Evolutionary conservation across 2,888 invertebrate genomes (phyloP), one percentile per base, ranked within the genome.

Genomic region (Mesorhabditis spiculigera): DNA sequence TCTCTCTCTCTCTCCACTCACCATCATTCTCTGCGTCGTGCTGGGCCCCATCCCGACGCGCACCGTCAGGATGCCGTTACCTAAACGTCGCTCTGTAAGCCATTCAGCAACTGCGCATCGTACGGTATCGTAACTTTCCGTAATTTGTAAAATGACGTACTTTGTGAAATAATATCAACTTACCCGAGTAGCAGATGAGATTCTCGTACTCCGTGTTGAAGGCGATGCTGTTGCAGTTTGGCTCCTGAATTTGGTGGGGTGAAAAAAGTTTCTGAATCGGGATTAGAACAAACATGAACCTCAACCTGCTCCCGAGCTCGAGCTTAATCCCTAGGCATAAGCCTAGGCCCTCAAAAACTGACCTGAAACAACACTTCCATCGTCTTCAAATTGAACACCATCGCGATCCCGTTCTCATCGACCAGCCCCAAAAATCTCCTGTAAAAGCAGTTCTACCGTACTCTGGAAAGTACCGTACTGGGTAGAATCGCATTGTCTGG

Each of bases 171-270:
- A 92, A 92, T 63, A 91, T 91, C 4, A 13, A n/a, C n/a, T 50
- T 2, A 50, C 95, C 95, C 4, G 96, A 94, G 85, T 93, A 93
- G 81, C 95, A 94, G 67, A 97, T 89, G 90, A 98, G 91, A 77
- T 95, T 93, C 83, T 96, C 94, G 86, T 93, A 92, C 84, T 93
- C 91, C 0, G 91, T 91, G 87, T 98, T 97, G 92, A 95, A 98
- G 0, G 95, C 93, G 4, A 96, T 95, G 83, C 93, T 93, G 84
- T 92, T 92, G 0, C 92, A 92, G 82, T 92, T 91, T 5, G 91
- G 90, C 86, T 93, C 93, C 90, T 92, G 90, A 68, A 80, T 68
- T 70, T 6, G 42, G 4, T 16, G 28, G 28, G 28, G 28, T 28
- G 28, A 28, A 28, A n/a, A n/a, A 44, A 5, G 16, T 68, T 4